Base-by-base conservation (phyloP, 2,888 invertebrate species). In the Eulithis testata region DNA sequence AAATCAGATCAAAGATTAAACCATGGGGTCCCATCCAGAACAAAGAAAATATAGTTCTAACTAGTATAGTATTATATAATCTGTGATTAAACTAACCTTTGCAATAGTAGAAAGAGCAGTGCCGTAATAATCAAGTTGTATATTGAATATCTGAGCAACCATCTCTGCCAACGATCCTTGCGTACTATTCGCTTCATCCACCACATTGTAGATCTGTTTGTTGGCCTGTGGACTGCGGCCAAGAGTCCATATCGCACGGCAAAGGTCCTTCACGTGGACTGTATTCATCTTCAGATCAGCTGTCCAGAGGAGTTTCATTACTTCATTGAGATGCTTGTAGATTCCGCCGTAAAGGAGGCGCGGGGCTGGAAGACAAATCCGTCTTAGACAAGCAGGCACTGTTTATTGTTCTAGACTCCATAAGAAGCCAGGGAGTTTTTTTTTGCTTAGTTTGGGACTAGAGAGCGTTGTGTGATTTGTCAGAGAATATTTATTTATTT, bases 291-390 rank as follows among this genome's bases (percentile, higher is more conserved):
- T 95, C 72, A 98, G 94, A 67, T 97, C 95, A 11, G 96, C 95
- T 49, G 96, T 97, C 98, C 98, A 98, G 27, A 98, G 92, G 44
- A 98, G 93, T 87, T 98, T 97, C 98, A 98, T 98, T 71, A 97
- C 97, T 88, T 98, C 97, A 45, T 96, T 95, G 40, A 98, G 93
- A 81, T 97, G 96, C 82, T 97, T 97, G 89, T 98, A 98, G 71
- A 98, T 96, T 47, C 96, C 97, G 65, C 97, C 98, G 78, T 97
- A 96, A 44, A 98, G 95, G 60, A 98, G 94, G 52, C 98, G 95
- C 0, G 98, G 97, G 69, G 96, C 97, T 97, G 87, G 11, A 60
- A 53, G 50, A 11, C 60, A 31, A 14, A 54, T 14, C 21, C 21
- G 31, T 31, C 31, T 31, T 31, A 31, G 31, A 31, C 31, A 31